These are phyloP conservation scores for Brenthis ino DNA, from an alignment of 2,888 invertebrate species.

Conservation along the genomic window DNA sequence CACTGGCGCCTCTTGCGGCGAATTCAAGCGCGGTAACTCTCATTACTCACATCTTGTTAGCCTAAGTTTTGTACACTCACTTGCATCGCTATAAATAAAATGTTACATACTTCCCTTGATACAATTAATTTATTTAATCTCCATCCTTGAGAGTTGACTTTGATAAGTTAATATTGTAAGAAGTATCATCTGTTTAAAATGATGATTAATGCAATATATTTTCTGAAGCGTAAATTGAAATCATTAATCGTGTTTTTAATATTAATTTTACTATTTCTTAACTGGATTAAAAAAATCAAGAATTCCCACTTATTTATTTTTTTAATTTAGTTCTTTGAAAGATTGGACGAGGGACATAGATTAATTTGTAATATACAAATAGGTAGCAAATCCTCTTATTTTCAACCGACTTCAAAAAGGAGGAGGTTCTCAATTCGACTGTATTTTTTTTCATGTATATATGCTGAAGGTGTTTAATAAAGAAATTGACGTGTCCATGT, in stretches of 20 bases:
- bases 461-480: no score
- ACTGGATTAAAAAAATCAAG: background rate
- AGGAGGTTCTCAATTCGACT: no score
- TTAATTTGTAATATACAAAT: no score
- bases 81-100: conserved; percentile 15
- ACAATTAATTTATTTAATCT: conserved; percentile 14
- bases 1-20: no score
- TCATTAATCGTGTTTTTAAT: no score
- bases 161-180: conserved; percentile 8
- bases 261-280: background rate
- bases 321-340: background rate
- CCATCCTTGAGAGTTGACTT: conserved; percentile 12
- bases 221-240: no score
- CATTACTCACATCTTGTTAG: background rate
- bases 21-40: no score
- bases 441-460: no score
- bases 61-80: background rate
- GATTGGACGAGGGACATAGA: no score
- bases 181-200: background rate
- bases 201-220: background rate
- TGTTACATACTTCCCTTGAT: conserved; percentile 13
- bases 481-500: no score
- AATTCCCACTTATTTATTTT: background rate
- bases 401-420: no score
- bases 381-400: no score